phyloP scores from a whole-genome alignment of 2,113 vertebrate species.

The Gracilinanus agilis region DNA sequence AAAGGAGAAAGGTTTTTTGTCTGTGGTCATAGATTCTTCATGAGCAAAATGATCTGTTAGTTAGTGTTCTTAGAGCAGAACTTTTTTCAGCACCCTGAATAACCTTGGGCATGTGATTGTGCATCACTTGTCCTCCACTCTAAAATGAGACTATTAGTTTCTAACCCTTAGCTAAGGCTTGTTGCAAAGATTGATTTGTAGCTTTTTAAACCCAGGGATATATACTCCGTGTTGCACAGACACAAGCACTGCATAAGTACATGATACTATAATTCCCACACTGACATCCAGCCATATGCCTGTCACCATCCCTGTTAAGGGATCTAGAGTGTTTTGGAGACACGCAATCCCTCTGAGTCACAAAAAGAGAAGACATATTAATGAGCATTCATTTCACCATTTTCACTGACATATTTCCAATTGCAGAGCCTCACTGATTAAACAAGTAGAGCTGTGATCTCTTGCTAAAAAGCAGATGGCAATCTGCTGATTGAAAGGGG shows the following conservation, averaged over 20 bases:
- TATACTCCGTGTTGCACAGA: neutral
- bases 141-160: neutral
- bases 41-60: neutral
- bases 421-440: neutral
- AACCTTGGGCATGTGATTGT: neutral
- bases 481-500: neutral
- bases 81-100: neutral
- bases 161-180: neutral
- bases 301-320: neutral
- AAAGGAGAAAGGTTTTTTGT: neutral
- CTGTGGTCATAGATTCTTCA: neutral
- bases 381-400: neutral
- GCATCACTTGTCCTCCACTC: neutral
- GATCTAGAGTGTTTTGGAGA: neutral
- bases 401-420: neutral
- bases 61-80: neutral
- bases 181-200: constrained; percentile 2
- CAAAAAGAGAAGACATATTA: constrained; percentile 6
- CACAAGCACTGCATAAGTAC: neutral
- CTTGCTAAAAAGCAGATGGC: neutral
- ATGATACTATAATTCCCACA: neutral
- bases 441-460: neutral
- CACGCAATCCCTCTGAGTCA: neutral
- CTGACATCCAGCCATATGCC: neutral
- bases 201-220: neutral